Conservation (phyloP, 2,113 vertebrate species). For the Labeo rohita region DNA sequence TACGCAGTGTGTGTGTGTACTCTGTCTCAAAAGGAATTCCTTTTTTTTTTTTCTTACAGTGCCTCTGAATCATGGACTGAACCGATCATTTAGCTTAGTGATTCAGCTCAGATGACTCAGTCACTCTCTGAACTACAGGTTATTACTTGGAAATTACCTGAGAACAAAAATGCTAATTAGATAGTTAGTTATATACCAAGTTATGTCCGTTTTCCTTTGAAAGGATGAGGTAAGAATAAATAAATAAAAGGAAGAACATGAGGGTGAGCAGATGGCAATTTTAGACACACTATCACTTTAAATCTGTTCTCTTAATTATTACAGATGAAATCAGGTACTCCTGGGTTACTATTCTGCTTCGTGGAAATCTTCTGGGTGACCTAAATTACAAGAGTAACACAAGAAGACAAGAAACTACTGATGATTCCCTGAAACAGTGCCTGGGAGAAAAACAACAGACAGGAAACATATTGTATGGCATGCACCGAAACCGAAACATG, state of each 20-base stretch:
- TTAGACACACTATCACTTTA: background rate
- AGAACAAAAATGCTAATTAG: background rate
- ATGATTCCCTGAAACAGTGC: slow-evolving; percentile 28
- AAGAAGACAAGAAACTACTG: slow-evolving; percentile 32
- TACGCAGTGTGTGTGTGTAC: no score
- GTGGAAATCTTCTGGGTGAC: slow-evolving; percentile 22
- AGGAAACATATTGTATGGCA: slow-evolving; percentile 4
- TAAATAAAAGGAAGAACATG: background rate
- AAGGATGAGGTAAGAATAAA: background rate
- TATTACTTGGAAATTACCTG: background rate
- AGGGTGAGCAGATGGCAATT: slow-evolving; percentile 11
- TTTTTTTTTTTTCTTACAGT: no score
- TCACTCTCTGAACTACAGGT: background rate
- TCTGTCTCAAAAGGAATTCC: no score
- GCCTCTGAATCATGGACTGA: background rate
- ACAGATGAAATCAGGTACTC: slow-evolving; percentile 20
- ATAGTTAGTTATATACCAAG: background rate
- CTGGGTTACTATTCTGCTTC: background rate
- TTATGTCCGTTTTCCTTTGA: background rate
- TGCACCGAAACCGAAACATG: slow-evolving; percentile 4
- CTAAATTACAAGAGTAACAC: slow-evolving; percentile 35
- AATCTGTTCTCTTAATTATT: slow-evolving; percentile 14
- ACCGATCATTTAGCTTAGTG: background rate
- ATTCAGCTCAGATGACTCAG: background rate
- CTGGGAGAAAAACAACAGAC: slow-evolving; percentile 27